Percentiles rank a stretch among this genome's conserved stretches.
These are phyloP conservation scores for Balaeniceps rex DNA, from an alignment of 2,113 vertebrate genomes.

Conservation along the genomic window DNA sequence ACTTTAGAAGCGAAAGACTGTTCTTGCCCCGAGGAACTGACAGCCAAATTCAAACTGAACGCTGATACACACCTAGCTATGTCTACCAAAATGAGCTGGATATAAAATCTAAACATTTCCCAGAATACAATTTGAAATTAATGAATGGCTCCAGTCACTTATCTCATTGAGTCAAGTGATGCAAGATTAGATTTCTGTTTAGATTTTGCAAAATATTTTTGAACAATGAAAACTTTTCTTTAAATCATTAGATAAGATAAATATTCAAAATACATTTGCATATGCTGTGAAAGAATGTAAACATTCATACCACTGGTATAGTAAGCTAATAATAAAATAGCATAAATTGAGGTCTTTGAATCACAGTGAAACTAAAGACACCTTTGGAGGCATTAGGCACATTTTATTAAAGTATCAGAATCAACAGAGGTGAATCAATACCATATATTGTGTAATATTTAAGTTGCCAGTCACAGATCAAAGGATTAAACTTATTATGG, in stretches of 20 bases:
- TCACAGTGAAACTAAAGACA: not conserved
- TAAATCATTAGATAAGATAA: not conserved
- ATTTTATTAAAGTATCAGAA: not conserved
- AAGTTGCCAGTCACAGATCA: not conserved
- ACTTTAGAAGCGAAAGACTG: not conserved
- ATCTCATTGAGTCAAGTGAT: not conserved
- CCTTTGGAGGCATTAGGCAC: not conserved
- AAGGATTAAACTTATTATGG: not conserved
- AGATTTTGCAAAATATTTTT: not conserved
- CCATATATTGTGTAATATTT: not conserved
- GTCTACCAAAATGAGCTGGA: not conserved
- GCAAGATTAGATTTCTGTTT: not conserved
- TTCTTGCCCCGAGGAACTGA: not conserved
- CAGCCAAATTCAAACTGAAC: not conserved
- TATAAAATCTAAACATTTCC: not conserved
- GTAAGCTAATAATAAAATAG: not conserved
- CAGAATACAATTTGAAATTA: not conserved
- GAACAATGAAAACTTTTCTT: not conserved
- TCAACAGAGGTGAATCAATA: not conserved
- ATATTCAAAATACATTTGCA: not conserved
- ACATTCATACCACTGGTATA: not conserved
- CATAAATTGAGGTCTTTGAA: not conserved
- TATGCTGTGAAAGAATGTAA: not conserved
- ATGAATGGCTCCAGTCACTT: not conserved
- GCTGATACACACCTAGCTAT: not conserved